A percentile compares a stretch with the other conserved stretches of the same genome.
phyloP scores from a whole-genome alignment of 1,140 invertebrate species.

The Drosophila grimshawi region DNA sequence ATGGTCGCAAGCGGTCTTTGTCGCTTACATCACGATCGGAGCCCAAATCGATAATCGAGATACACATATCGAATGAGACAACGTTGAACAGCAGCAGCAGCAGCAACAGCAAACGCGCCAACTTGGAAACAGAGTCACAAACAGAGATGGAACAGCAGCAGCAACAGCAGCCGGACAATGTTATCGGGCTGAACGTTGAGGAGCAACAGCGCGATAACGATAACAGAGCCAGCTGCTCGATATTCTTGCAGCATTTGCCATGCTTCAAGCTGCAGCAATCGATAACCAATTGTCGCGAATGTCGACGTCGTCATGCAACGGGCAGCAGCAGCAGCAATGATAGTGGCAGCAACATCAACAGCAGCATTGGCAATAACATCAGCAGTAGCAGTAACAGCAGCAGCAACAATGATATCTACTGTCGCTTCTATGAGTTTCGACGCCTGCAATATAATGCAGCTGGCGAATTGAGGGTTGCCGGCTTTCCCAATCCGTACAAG shows the following conservation, averaged over 20 bases:
- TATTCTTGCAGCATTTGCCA: slow-evolving; percentile 75
- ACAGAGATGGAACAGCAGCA: slow-evolving; percentile 16
- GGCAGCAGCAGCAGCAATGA: not conserved
- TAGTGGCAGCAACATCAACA: slow-evolving; percentile 1
- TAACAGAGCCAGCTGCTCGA: slow-evolving; percentile 55
- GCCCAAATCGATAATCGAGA: slow-evolving; percentile 71
- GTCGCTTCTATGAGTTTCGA: slow-evolving; percentile 98
- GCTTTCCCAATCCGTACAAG: slow-evolving; percentile 96
- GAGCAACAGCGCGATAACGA: slow-evolving; percentile 60
- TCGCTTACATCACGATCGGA: slow-evolving; percentile 42
- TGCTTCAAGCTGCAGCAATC: slow-evolving; percentile 72
- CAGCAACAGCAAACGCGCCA: slow-evolving; percentile 38
- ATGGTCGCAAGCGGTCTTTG: slow-evolving; percentile 37
- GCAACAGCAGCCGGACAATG: slow-evolving; percentile 1
- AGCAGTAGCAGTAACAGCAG: slow-evolving; percentile 12
- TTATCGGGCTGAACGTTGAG: slow-evolving; percentile 35
- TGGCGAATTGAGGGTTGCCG: slow-evolving; percentile 95
- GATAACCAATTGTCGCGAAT: slow-evolving; percentile 69
- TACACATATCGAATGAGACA: slow-evolving; percentile 70
- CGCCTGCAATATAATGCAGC: slow-evolving; percentile 94
- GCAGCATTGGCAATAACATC: slow-evolving; percentile 10
- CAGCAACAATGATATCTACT: slow-evolving; percentile 89
- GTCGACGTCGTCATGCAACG: slow-evolving; percentile 47
- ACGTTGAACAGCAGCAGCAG: not conserved
- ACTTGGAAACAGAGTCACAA: slow-evolving; percentile 13